Percentiles rank a stretch among this genome's conserved stretches.
Evolutionary conservation across 2,888 invertebrate species (phyloP).

Genomic region (Brachypalpus laphriformis): DNA sequence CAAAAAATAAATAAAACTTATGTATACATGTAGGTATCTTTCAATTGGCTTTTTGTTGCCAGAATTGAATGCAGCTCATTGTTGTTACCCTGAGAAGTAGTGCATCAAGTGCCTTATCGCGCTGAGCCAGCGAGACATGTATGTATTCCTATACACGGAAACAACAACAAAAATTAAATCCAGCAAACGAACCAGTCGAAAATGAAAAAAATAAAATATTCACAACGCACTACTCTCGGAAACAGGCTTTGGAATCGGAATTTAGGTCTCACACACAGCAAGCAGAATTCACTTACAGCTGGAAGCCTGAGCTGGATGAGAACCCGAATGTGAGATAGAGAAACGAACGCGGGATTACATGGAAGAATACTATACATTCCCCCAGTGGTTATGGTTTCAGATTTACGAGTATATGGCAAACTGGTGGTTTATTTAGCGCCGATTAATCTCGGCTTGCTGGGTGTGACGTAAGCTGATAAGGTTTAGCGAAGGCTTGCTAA

Average conservation of each 20-base stretch:
- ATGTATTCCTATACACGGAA: not conserved
- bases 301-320: constrained; percentile 48
- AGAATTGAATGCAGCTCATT: constrained; percentile 55
- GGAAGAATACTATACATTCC: not conserved
- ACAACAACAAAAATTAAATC: constrained; percentile 31
- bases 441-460: constrained; percentile 3
- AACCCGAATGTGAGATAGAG: not conserved
- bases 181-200: constrained; percentile 58
- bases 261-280: constrained; percentile 48
- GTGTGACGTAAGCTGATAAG: constrained; percentile 22
- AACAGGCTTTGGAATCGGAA: constrained; percentile 65
- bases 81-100: constrained; percentile 52
- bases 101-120: constrained; percentile 61
- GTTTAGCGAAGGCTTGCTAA: constrained; percentile 1
- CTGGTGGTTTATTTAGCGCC: not conserved
- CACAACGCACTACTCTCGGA: constrained; percentile 59
- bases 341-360: constrained; percentile 20
- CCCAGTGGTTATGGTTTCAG: not conserved
- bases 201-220: constrained; percentile 56
- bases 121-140: constrained; percentile 25
- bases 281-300: constrained; percentile 69
- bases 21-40: not conserved
- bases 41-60: constrained; percentile 58
- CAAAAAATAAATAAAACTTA: constrained; percentile 23
- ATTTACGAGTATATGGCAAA: not conserved